phyloP scores from a whole-genome alignment of 2,113 vertebrate genomes.

The Tetrao urogallus region DNA sequence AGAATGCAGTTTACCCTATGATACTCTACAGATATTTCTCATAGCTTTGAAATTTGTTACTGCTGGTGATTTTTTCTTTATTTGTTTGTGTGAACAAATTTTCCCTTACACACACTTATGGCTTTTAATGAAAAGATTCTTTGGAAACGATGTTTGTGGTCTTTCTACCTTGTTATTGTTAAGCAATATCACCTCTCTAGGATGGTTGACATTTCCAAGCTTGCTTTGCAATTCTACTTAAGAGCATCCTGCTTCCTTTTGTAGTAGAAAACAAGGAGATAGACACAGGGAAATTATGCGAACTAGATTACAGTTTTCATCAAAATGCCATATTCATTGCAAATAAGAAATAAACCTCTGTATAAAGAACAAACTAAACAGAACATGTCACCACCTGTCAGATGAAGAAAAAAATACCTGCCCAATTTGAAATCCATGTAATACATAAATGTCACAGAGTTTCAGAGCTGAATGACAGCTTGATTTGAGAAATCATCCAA shows the following conservation, averaged over 20 bases:
- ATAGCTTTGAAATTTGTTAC: background rate
- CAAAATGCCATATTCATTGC: background rate
- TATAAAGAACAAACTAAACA: background rate
- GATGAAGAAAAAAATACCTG: background rate
- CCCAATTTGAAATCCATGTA: background rate
- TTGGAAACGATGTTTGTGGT: background rate
- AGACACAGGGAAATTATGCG: background rate
- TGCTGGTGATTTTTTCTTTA: background rate
- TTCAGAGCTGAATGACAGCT: background rate
- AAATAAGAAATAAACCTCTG: background rate
- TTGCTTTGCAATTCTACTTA: background rate
- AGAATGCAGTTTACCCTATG: fast-evolving
- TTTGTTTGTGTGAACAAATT: background rate
- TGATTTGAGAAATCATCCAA: background rate
- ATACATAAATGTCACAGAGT: background rate
- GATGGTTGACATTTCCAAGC: background rate
- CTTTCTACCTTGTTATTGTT: background rate
- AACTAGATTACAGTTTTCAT: background rate
- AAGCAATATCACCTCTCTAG: background rate
- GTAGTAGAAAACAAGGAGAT: background rate
- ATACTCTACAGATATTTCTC: background rate
- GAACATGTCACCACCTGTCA: background rate
- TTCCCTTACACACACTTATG: background rate
- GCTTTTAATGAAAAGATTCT: background rate
- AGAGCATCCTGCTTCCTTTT: fast-evolving